Conservation (phyloP, 2,113 vertebrate genomes). For the Ammodramus savannarum region DNA sequence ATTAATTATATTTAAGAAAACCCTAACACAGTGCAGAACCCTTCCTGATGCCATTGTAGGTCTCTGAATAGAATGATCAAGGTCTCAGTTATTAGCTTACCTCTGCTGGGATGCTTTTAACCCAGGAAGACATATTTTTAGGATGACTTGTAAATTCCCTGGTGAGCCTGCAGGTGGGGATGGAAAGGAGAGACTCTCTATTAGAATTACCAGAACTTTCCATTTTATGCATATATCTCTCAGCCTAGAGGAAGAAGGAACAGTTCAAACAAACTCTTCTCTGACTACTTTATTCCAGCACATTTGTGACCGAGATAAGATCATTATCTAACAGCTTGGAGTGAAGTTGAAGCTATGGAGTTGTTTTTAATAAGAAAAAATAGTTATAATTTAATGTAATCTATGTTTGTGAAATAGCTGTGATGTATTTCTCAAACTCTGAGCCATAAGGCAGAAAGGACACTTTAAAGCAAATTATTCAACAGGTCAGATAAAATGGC, state of each 20-base stretch:
- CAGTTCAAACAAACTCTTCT: constrained; percentile 52
- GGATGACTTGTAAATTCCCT: background rate
- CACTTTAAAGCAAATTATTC: constrained; percentile 22
- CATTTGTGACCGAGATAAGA: constrained; percentile 29
- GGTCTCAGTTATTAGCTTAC: background rate
- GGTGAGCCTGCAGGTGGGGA: constrained; percentile 16
- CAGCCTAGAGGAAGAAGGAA: constrained; percentile 48
- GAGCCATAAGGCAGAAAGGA: background rate
- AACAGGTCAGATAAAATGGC: constrained; percentile 26
- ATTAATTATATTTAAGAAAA: background rate
- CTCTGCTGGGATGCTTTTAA: background rate
- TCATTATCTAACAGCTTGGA: constrained; percentile 53
- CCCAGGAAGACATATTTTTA: background rate
- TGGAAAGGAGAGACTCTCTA: background rate
- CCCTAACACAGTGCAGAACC: background rate
- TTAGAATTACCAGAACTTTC: constrained; percentile 31
- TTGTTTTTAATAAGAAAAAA: constrained; percentile 41
- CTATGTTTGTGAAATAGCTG: constrained; percentile 35
- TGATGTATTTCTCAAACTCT: constrained; percentile 5
- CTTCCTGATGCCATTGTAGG: background rate
- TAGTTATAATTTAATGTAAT: constrained; percentile 47
- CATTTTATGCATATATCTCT: constrained; percentile 4
- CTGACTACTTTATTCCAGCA: constrained; percentile 40
- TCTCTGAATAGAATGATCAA: background rate
- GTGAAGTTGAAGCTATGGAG: constrained; percentile 8